These are phyloP conservation scores for Eurypyga helias DNA, from an alignment of 2,113 vertebrate species.

Conservation along the genomic window DNA sequence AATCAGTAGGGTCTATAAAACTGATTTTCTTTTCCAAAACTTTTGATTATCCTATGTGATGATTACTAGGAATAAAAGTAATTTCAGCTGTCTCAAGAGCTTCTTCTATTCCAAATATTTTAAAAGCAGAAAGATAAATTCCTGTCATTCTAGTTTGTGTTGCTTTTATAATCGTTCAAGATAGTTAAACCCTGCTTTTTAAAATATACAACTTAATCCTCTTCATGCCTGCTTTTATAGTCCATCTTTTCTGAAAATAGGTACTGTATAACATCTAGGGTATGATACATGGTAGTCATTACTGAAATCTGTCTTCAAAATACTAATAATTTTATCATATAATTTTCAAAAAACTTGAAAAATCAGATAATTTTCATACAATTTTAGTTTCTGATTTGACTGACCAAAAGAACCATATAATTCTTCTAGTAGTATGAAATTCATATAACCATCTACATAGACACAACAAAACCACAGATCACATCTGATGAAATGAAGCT, in stretches of 20 bases:
- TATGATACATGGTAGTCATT: neutral
- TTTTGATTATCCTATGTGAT: neutral
- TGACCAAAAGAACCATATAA: neutral
- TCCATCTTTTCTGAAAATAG: neutral
- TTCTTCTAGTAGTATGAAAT: neutral
- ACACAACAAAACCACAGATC: neutral
- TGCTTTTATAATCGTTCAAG: neutral
- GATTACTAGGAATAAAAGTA: neutral
- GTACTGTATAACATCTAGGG: neutral
- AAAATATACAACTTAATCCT: neutral
- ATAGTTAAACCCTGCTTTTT: neutral
- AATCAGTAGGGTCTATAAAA: neutral
- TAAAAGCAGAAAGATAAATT: neutral
- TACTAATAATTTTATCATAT: neutral
- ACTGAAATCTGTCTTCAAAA: neutral
- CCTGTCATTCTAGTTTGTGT: neutral
- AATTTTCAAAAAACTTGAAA: neutral
- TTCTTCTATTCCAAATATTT: constrained; percentile 1
- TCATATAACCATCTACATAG: neutral
- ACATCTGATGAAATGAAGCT: neutral
- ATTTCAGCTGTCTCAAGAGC: neutral
- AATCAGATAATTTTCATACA: neutral
- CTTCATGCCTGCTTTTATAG: neutral
- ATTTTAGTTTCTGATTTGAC: neutral
- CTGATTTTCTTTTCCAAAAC: neutral